These are phyloP conservation scores for Drosophila fungiperda DNA, from an alignment of 2,888 invertebrate species.

Conservation along the genomic window DNA sequence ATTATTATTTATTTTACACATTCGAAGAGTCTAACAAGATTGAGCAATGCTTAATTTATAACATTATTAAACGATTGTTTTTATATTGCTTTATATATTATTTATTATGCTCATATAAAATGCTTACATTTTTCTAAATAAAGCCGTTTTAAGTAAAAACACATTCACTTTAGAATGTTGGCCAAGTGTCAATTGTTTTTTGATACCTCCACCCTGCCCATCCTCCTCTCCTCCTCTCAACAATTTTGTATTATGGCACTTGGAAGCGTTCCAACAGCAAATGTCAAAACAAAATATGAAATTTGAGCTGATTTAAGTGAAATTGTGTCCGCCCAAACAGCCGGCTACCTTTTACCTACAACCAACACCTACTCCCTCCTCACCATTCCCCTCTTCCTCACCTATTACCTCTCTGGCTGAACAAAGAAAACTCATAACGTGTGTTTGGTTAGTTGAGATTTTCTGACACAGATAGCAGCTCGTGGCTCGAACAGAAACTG, in stretches of 20 bases:
- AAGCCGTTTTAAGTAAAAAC: constrained; percentile 23
- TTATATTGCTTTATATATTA: neutral
- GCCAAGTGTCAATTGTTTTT: constrained; percentile 55
- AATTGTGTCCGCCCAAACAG: constrained; percentile 34
- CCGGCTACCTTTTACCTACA: constrained; percentile 1
- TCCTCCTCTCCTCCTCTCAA: neutral
- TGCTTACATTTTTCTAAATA: neutral
- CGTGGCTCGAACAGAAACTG: constrained; percentile 29
- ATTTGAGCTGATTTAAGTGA: constrained; percentile 69
- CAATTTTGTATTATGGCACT: neutral
- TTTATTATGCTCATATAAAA: neutral
- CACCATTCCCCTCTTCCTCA: no score
- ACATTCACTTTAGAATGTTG: constrained; percentile 31
- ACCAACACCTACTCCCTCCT: neutral
- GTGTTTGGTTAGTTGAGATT: constrained; percentile 74
- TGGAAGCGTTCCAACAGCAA: constrained; percentile 17
- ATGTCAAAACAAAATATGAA: constrained; percentile 74
- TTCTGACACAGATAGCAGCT: constrained; percentile 73
- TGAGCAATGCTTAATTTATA: neutral
- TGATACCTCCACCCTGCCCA: no score
- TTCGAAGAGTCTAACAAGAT: no score
- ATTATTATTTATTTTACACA: no score
- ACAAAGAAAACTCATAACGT: constrained; percentile 77
- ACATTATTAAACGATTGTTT: neutral
- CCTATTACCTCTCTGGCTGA: constrained; percentile 29